Evolutionary conservation across 1,140 invertebrate species (phyloP), one percentile per base, ranked within the genome.

Genomic region (Zaprionus ornatus): DNA sequence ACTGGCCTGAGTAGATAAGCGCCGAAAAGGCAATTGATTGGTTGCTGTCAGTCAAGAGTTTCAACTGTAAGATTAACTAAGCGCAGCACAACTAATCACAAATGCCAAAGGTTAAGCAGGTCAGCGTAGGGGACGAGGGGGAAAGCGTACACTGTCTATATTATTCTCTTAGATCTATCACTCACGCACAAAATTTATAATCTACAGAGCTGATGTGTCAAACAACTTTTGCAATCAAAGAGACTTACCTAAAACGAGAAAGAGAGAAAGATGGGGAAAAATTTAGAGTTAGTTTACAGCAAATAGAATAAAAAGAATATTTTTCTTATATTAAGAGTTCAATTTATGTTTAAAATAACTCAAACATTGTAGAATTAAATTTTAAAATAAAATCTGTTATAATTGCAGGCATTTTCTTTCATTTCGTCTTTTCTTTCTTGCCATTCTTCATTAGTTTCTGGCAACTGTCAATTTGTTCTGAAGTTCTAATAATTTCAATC

Each of bases 231-330:
- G 21, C 27, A 74, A 69, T 61, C 52, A 32, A 40, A 52, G 29
- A 4, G 70, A 87, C 83, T 86, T 86, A 86, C 83, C 83, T 87
- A 68, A 56, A 86, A 87, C 4, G 76, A 87, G 37, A 86, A 1
- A 63, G 35, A 59, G 37, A 42, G 21, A 71, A 15, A 35, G 42
- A 27, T 5, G 9, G 10, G 13, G 10, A 50, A 19, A 23, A 45
- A 45, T n/a, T 1, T 0, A 17, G 15, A 42, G n/a, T 45, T 45
- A 45, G 40, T 45, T 37, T 15, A 45, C n/a, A 45, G n/a, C 15
- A 5, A 40, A 40, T 50, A 12, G 4, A 50, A 10, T 50, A 3
- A 12, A 50, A 50, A 50, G 12, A n/a, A 40, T 40, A 9, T 23
- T 21, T 23, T 12, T 9, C 10, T 3, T 10, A 50, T 21, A n/a